Percentiles rank a stretch among this genome's conserved stretches.
Conservation (phyloP, 1,140 invertebrate species). For the silkworm (Bombyx mori) region ASM3026992v2 NC_085134.1:8024001-8024500, state of each 20-base stretch:
- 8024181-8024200: background rate
- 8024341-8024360: background rate
- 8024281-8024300: background rate
- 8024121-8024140: too few species aligned
- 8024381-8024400: constrained; percentile 8
- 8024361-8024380: constrained; percentile 11
- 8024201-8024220: background rate
- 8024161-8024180: too few species aligned
- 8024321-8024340: background rate
- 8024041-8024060: too few species aligned
- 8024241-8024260: background rate
- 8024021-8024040: too few species aligned
- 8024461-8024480: constrained; percentile 22
- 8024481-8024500: constrained; percentile 13
- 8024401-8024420: constrained; percentile 32
- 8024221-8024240: background rate
- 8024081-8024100: too few species aligned
- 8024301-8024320: background rate
- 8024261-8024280: background rate
- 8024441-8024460: constrained; percentile 32
- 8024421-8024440: constrained; percentile 24
- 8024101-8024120: too few species aligned
- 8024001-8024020: too few species aligned
- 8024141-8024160: too few species aligned
- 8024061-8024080: too few species aligned